Conservation (phyloP, 2,797 vertebrate species). For the Limnodromus scolopaceus region DNA sequence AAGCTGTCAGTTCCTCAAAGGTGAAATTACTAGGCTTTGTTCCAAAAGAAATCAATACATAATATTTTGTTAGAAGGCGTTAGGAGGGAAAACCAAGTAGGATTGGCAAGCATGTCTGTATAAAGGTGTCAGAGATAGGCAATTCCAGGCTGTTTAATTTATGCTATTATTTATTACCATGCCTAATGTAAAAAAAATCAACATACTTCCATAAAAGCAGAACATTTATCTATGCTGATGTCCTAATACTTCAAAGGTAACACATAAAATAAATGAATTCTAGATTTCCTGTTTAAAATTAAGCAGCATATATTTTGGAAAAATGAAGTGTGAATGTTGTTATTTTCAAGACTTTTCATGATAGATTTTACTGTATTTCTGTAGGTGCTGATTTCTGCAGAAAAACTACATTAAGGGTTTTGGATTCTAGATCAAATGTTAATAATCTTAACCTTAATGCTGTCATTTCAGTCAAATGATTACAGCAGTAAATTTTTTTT, state of each 20-base stretch:
- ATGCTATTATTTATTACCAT: not conserved
- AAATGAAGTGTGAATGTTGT: not conserved
- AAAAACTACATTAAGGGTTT: not conserved
- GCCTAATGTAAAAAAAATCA: not conserved
- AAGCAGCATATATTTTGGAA: not conserved
- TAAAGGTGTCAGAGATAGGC: not conserved
- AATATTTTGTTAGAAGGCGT: slow-evolving; percentile 28
- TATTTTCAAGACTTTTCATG: not conserved
- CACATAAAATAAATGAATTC: not conserved
- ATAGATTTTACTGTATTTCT: not conserved
- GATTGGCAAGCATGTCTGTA: not conserved
- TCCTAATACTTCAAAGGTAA: not conserved
- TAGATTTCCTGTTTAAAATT: slow-evolving; percentile 15
- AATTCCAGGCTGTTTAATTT: not conserved
- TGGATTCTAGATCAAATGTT: not conserved
- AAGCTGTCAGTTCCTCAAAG: slow-evolving; percentile 57
- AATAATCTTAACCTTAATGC: not conserved
- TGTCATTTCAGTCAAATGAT: not conserved
- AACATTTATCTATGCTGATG: not conserved
- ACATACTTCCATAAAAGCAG: not conserved
- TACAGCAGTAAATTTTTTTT: not conserved
- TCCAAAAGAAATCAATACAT: slow-evolving; percentile 51
- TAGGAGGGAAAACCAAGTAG: not conserved
- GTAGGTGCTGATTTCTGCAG: not conserved
- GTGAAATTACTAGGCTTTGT: slow-evolving; percentile 48